These are phyloP conservation scores for Clarias laeviceps DNA, from an alignment of 2,797 vertebrate genomes.

Conservation along the genomic window DNA sequence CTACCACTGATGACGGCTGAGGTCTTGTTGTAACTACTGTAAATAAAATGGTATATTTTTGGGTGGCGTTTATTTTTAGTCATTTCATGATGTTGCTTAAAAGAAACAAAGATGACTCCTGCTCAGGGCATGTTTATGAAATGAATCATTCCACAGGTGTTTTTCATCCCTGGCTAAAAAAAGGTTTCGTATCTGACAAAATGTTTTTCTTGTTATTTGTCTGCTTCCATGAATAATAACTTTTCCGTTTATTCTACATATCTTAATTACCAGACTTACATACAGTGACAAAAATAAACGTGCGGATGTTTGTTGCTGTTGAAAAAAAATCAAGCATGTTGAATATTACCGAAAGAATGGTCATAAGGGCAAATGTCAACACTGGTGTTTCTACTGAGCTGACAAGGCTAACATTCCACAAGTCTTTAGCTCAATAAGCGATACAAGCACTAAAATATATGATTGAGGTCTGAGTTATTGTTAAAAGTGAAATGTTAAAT, in stretches of 20 bases:
- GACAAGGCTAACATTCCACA: background rate
- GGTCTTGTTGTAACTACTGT: slow-evolving; percentile 35
- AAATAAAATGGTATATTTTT: slow-evolving; percentile 66
- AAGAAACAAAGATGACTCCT: slow-evolving; percentile 47
- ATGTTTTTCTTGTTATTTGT: slow-evolving; percentile 65
- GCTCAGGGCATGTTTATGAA: slow-evolving; percentile 42
- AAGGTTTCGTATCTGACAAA: slow-evolving; percentile 54
- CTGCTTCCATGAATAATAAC: slow-evolving; percentile 65
- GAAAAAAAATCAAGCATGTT: slow-evolving; percentile 61
- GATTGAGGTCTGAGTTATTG: background rate
- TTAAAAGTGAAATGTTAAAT: background rate
- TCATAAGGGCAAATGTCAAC: background rate
- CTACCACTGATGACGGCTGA: slow-evolving; percentile 63
- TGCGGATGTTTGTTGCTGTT: slow-evolving; percentile 75
- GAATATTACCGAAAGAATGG: slow-evolving; percentile 54
- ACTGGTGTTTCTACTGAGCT: background rate
- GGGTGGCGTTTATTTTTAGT: slow-evolving; percentile 65
- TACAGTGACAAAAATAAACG: slow-evolving; percentile 35
- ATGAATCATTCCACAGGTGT: slow-evolving; percentile 68
- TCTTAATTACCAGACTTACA: slow-evolving; percentile 64
- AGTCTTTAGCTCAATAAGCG: background rate
- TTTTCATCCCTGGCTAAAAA: slow-evolving; percentile 59
- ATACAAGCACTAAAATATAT: background rate
- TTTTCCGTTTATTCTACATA: slow-evolving; percentile 76
- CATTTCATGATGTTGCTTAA: slow-evolving; percentile 39